Evolutionary conservation across 2,797 vertebrate genomes (phyloP).

Genomic region (Myioborus melanocephalus): DNA sequence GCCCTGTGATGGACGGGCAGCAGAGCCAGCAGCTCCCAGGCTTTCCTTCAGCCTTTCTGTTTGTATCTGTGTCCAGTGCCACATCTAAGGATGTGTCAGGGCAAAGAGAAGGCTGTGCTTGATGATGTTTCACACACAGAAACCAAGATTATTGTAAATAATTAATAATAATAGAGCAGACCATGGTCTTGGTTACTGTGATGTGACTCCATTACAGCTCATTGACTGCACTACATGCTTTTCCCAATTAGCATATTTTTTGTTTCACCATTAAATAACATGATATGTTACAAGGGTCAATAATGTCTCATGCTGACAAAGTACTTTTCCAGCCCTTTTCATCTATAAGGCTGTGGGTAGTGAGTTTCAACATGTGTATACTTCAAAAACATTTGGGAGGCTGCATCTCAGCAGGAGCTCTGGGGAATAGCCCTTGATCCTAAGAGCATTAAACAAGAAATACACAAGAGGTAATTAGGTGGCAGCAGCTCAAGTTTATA

Average conservation of each 20-base stretch:
- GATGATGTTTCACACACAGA: not conserved
- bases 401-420: slow-evolving; percentile 39
- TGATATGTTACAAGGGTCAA: not conserved
- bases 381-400: slow-evolving; percentile 15
- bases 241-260: slow-evolving; percentile 6
- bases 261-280: not conserved
- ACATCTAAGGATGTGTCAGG: not conserved
- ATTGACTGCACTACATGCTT: not conserved
- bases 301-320: slow-evolving; percentile 1
- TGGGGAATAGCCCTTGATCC: slow-evolving; percentile 46
- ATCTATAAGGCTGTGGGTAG: not conserved
- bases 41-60: not conserved
- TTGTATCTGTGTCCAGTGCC: not conserved
- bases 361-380: not conserved
- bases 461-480: slow-evolving; percentile 41
- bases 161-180: not conserved
- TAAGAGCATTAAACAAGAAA: slow-evolving; percentile 40
- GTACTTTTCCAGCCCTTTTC: slow-evolving; percentile 12
- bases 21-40: not conserved
- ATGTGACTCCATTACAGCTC: not conserved
- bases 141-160: not conserved
- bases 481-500: slow-evolving; percentile 36
- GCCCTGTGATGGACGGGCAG: fast-evolving
- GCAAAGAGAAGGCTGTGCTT: not conserved
- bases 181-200: not conserved